These are phyloP conservation scores for Sphaeridia pumilis DNA, from an alignment of 2,888 invertebrate species.

Conservation along the genomic window DNA sequence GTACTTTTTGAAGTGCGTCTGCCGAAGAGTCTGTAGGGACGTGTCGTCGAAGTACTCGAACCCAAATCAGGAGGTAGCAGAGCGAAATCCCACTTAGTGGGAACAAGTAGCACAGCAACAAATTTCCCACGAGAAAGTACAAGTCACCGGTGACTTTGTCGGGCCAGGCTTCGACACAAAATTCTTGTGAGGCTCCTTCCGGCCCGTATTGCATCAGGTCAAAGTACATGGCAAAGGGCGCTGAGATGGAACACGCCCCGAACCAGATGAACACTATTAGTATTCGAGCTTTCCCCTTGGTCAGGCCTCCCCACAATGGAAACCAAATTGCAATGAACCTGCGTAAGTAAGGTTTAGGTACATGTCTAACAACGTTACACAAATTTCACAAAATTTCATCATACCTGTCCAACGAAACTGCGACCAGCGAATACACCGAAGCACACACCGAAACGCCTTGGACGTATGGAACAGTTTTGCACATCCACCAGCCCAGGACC, in stretches of 20 bases:
- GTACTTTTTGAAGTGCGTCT: conserved; percentile 81
- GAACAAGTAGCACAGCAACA: conserved; percentile 77
- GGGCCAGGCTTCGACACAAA: conserved; percentile 79
- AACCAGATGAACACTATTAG: conserved; percentile 86
- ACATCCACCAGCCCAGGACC: conserved; percentile 90
- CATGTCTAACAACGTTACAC: too few species aligned
- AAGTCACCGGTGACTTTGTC: conserved; percentile 65
- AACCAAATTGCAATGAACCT: conserved; percentile 95
- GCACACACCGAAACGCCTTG: conserved; percentile 91
- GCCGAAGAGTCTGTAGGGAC: conserved; percentile 86
- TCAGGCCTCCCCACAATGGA: conserved; percentile 81
- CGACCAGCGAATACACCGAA: conserved; percentile 88
- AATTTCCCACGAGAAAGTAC: conserved; percentile 78
- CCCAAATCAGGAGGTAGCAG: conserved; percentile 85
- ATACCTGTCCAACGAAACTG: conserved; percentile 87
- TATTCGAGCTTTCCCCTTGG: conserved; percentile 70
- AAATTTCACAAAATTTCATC: too few species aligned
- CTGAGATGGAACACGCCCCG: conserved; percentile 68
- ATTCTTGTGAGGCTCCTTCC: conserved; percentile 58
- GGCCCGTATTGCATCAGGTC: conserved; percentile 62
- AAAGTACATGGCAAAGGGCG: conserved; percentile 85
- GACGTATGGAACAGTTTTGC: conserved; percentile 89
- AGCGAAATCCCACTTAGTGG: conserved; percentile 82
- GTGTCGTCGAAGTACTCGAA: conserved; percentile 73
- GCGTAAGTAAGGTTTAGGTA: too few species aligned